Base-by-base conservation (phyloP, 2,797 vertebrate species). In the Melopsittacus undulatus region DNA sequence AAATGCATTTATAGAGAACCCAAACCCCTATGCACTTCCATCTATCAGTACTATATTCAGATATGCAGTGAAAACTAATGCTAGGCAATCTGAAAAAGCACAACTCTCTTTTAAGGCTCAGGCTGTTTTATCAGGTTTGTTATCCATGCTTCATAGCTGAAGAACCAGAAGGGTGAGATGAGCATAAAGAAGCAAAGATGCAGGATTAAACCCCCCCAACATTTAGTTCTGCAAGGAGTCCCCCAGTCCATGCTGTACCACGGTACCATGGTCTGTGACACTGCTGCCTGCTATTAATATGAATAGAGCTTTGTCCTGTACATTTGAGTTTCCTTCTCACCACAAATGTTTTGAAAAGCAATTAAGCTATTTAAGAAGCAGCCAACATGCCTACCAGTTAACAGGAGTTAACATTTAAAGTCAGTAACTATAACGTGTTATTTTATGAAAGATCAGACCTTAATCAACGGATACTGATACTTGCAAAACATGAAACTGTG, bases 271-370 rank as follows among this genome's bases (percentile, higher is more conserved):
- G 13, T 17, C 90, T 36, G 68, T 61, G 92, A 89, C 86, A 87
- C 56, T 54, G 46, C 85, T 48, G 56, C 89, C 90, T 85, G 64
- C 91, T 64, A 78, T 93, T 66, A 81, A 69, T 38, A 61, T 96
- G 96, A 97, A 96, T 97, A 73, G 94, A 93, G 87, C 96, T 96
- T 97, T 97, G 96, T 97, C 93, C 95, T 83, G 17, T 76, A n/a
- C 79, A 4, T 86, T 94, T 87, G 91, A 93, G 94, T 96, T 96
- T 92, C 90, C 87, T 96, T 91, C 90, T 95, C 67, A 59, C 96
- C 96, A 96, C 96, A 93, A 91, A 96, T 96, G 96, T 97, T 97
- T 97, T 96, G 94, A 96, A 92, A 96, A 96, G 96, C 96, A 96
- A 96, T 96, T 96, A 97, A 96, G 90, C 93, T 93, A 94, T 95